phyloP scores from a whole-genome alignment of 2,797 vertebrate species.

The Yasuhikotakia modesta region DNA sequence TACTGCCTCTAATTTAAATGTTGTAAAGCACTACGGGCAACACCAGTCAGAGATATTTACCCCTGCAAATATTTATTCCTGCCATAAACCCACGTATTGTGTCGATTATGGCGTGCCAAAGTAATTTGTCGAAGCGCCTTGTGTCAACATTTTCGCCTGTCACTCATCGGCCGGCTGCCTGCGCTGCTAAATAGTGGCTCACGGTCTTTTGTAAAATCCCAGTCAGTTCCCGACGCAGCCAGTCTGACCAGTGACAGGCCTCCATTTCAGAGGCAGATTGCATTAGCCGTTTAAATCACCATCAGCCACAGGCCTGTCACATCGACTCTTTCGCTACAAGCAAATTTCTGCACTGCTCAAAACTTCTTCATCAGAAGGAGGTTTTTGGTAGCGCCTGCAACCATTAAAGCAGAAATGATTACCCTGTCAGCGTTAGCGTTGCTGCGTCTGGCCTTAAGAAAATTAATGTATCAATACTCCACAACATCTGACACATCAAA shows the following conservation, averaged over 20 bases:
- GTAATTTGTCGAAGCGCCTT: constrained; percentile 44
- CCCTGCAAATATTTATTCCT: constrained; percentile 46
- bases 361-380: constrained; percentile 15
- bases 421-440: constrained; percentile 27
- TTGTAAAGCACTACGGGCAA: constrained; percentile 20
- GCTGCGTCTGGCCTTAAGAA: constrained; percentile 13
- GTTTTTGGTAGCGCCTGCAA: constrained; percentile 11
- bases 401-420: constrained; percentile 48
- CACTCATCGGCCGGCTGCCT: constrained; percentile 32
- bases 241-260: constrained; percentile 43
- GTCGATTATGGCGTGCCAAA: constrained; percentile 43
- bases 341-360: no score
- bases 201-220: constrained; percentile 46
- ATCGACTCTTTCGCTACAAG: constrained; percentile 8
- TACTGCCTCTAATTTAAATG: constrained; percentile 27
- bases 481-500: constrained; percentile 27
- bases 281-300: constrained; percentile 60
- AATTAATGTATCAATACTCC: constrained; percentile 43
- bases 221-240: constrained; percentile 43
- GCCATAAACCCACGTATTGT: constrained; percentile 35
- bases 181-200: constrained; percentile 43
- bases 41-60: constrained; percentile 45
- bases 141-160: constrained; percentile 50
- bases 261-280: constrained; percentile 53
- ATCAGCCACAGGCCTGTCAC: constrained; percentile 53